These are phyloP conservation scores for Siniperca obscura DNA, from an alignment of 2,797 vertebrate species.

Conservation along the genomic window DNA sequence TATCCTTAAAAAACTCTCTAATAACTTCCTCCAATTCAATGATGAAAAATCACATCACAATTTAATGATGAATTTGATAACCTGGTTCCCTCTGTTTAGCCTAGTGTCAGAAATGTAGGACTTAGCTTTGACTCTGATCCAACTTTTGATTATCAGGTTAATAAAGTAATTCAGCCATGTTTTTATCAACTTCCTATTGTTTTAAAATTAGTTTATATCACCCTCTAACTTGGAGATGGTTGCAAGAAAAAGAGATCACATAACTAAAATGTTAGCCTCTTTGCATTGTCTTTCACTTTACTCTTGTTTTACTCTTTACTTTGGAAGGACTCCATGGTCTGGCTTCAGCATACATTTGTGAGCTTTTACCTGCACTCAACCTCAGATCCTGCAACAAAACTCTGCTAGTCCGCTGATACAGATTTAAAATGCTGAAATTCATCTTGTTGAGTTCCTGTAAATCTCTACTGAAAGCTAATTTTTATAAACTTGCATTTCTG, in stretches of 20 bases:
- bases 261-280: background rate
- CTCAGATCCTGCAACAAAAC: background rate
- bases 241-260: no score
- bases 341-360: background rate
- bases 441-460: background rate
- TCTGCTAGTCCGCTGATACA: background rate
- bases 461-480: background rate
- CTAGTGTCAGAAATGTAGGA: background rate
- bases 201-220: background rate
- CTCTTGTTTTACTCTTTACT: background rate
- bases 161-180: background rate
- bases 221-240: no score
- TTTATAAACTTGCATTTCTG: background rate
- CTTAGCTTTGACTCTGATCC: background rate
- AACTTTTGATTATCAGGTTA: background rate
- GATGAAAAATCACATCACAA: background rate
- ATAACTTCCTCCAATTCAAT: background rate
- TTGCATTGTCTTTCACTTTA: background rate
- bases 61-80: background rate
- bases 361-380: background rate
- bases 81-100: background rate
- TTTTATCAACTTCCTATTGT: background rate
- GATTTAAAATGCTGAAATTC: no score
- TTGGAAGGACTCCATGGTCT: background rate
- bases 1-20: background rate